These are phyloP conservation scores for Polydrusus tereticollis DNA, from an alignment of 2,888 invertebrate genomes.

Conservation along the genomic window DNA sequence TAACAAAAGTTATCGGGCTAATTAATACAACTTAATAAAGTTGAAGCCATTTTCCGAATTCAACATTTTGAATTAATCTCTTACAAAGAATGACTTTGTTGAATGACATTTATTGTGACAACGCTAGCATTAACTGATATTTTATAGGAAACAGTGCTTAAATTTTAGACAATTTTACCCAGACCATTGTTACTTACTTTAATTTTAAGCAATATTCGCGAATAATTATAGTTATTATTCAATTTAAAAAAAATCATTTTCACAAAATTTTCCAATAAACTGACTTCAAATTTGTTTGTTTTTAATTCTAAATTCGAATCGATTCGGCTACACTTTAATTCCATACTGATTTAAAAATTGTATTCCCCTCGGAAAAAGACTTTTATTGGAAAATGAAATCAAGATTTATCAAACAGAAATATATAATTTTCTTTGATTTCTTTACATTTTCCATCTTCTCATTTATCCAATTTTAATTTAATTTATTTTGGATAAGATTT, in stretches of 20 bases:
- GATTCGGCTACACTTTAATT: constrained; percentile 41
- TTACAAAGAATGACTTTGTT: no score
- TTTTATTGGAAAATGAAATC: constrained; percentile 51
- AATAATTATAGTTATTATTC: not conserved
- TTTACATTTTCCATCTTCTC: constrained; percentile 54
- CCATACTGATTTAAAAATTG: constrained; percentile 43
- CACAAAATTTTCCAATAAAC: constrained; percentile 30
- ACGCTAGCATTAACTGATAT: no score
- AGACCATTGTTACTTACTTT: no score
- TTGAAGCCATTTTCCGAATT: no score
- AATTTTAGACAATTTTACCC: no score
- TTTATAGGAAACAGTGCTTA: no score
- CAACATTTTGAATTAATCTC: no score
- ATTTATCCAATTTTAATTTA: constrained; percentile 60
- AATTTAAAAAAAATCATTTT: not conserved
- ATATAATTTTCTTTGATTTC: constrained; percentile 58
- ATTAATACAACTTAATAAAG: no score
- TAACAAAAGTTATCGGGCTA: no score
- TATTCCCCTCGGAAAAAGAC: constrained; percentile 39
- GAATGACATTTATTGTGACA: no score
- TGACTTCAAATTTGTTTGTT: constrained; percentile 36
- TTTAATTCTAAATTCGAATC: constrained; percentile 34
- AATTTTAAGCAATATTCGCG: no score
- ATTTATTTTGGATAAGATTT: constrained; percentile 57
- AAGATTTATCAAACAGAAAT: constrained; percentile 56